phyloP scores from a whole-genome alignment of 1,140 invertebrate species.

The Akabosia matsudoensis region DNA sequence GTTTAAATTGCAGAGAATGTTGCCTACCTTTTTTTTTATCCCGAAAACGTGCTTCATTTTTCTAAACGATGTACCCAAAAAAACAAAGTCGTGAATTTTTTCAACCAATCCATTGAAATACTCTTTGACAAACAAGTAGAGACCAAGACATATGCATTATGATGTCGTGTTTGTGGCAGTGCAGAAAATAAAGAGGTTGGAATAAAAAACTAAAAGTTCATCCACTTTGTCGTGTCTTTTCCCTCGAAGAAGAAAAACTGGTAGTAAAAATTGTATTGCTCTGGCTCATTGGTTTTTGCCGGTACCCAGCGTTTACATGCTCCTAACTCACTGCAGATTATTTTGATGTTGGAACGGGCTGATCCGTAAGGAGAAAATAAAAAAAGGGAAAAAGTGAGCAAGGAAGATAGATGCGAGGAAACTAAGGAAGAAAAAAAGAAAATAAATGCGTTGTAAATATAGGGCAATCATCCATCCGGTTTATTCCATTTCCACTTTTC shows the following conservation, averaged over 20 bases:
- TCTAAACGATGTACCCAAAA: neutral
- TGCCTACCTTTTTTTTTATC: neutral
- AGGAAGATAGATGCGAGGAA: neutral
- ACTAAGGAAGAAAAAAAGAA: neutral
- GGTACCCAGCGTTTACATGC: neutral
- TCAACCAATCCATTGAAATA: too few species aligned
- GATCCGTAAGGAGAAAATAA: neutral
- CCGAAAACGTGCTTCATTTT: neutral
- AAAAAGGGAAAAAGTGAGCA: neutral
- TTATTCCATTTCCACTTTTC: neutral
- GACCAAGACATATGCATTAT: too few species aligned
- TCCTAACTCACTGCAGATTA: neutral
- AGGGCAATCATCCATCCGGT: constrained; percentile 11
- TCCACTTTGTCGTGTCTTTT: neutral
- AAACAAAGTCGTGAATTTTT: too few species aligned
- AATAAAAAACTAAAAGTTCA: neutral
- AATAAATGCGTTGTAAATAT: constrained; percentile 1
- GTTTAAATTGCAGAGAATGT: neutral
- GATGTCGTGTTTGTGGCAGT: neutral
- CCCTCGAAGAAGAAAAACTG: neutral
- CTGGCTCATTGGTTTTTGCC: neutral
- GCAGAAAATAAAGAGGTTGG: neutral
- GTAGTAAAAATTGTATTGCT: neutral
- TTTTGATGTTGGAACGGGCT: neutral
- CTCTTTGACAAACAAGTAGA: too few species aligned